These are phyloP conservation scores for Melipona quadrifasciata DNA, from an alignment of 1,140 invertebrate genomes.

Conservation along the genomic window DNA sequence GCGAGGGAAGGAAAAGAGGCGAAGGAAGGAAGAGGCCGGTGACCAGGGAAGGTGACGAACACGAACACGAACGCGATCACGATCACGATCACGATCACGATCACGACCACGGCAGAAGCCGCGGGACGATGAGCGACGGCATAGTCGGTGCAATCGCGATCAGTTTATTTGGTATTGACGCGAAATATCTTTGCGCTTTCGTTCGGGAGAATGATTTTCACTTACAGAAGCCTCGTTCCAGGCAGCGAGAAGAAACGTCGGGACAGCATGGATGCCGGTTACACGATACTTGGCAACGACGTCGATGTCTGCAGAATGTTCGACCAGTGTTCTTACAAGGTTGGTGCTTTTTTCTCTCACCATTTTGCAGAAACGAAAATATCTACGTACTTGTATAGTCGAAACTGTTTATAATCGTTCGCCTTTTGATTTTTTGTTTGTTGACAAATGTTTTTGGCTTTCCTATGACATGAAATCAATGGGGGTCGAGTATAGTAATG, in stretches of 20 bases:
- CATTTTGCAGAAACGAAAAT: not conserved
- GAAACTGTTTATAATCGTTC: too few species aligned
- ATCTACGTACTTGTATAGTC: too few species aligned
- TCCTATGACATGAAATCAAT: too few species aligned
- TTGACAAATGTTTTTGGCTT: too few species aligned
- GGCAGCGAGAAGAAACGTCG: slow-evolving; percentile 75
- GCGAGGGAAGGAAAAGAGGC: too few species aligned
- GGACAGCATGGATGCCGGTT: slow-evolving; percentile 85
- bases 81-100: not conserved
- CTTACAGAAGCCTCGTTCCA: slow-evolving; percentile 70
- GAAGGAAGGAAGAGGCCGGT: not conserved
- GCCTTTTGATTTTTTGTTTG: too few species aligned
- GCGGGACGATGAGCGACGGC: slow-evolving; percentile 76
- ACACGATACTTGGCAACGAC: slow-evolving; percentile 84
- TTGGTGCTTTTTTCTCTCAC: slow-evolving; percentile 69
- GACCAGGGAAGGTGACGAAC: not conserved
- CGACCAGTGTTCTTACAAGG: slow-evolving; percentile 87
- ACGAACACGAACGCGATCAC: not conserved
- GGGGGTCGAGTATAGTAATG: too few species aligned
- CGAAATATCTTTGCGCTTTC: slow-evolving; percentile 46
- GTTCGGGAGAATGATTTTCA: slow-evolving; percentile 51
- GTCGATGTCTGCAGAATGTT: slow-evolving; percentile 87
- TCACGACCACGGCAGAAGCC: slow-evolving; percentile 64
- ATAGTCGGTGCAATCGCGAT: slow-evolving; percentile 78
- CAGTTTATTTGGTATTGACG: slow-evolving; percentile 76